Base-by-base conservation (phyloP, 2,797 vertebrate genomes). In the Prunella strophiata region DNA sequence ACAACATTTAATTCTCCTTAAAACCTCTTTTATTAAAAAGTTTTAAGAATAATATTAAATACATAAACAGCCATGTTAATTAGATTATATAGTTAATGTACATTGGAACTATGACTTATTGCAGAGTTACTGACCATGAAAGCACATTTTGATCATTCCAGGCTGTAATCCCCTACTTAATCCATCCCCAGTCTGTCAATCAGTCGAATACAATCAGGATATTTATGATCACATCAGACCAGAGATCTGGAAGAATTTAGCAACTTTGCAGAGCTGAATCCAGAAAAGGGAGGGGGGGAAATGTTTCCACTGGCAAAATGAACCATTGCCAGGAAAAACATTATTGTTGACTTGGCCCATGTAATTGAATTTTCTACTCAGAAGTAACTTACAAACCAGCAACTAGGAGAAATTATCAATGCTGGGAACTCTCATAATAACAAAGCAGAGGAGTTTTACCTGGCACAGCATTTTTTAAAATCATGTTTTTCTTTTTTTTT, bases 231-330 rank as follows among this genome's bases (percentile, higher is more conserved):
- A 70, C 95, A 97, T 97, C 95, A 96, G 96, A 95, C 94, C 85
- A 95, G 95, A 97, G 97, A 97, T 97, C 97, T 97, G 96, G 97
- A 97, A 97, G 94, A 97, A 97, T 97, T 98, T 97, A 97, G 96
- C 97, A 97, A 95, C 96, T 97, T 96, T 94, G 92, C 96, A 97
- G 92, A 95, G 96, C 73, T 90, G 95, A 96, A 97, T 97, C 96
- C 95, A 93, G 91, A 93, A 95, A 94, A 92, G 79, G 94, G 88
- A 71, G 68, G 50, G 73, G 70, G 66, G 25, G 18, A 84, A 96
- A 97, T 91, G 70, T 97, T 94, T 97, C 96, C 90, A 96, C 87
- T 96, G 96, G 96, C 94, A 96, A 95, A 97, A 95, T 91, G 94
- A 97, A 92, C 68, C 3, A 1, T 71, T 96, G 96, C 97, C 97